Conservation (phyloP, 92 coral and sea anemone genomes). For the Siderastrea radians region DNA sequence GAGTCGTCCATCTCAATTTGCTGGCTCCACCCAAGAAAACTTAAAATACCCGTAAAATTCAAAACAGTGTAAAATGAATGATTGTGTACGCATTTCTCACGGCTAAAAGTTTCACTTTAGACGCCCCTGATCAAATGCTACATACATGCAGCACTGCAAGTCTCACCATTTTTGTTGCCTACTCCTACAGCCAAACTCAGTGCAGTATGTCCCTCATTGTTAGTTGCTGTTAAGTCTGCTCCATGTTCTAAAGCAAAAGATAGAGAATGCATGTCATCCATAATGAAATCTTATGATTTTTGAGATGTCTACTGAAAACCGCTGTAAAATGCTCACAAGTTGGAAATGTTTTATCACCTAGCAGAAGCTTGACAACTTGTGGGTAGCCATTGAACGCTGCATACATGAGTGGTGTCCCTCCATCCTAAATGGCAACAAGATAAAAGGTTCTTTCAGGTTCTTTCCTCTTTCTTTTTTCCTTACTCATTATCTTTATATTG, state of each 20-base stretch:
- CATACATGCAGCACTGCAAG: background rate
- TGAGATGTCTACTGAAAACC: no score
- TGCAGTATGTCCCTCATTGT: conserved; percentile 94
- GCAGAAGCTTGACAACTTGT: conserved; percentile 87
- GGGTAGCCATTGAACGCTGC: conserved; percentile 94
- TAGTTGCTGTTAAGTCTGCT: conserved; percentile 95
- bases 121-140: background rate
- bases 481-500: no score
- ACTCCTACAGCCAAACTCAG: conserved; percentile 90
- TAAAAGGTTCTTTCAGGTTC: background rate
- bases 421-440: conserved; percentile 76
- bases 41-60: no score
- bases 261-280: background rate
- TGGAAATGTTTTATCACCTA: conserved; percentile 61
- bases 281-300: no score
- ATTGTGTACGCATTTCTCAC: background rate
- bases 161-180: conserved; percentile 96
- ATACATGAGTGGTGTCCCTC: conserved; percentile 97
- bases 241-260: conserved; percentile 79
- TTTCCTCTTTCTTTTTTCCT: background rate
- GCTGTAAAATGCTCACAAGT: no score
- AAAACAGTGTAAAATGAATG: no score
- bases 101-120: background rate
- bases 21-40: no score
- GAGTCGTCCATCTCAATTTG: no score